Base-by-base conservation (phyloP, 92 coral and sea anemone species). In the Phymanthus crucifer region DNA sequence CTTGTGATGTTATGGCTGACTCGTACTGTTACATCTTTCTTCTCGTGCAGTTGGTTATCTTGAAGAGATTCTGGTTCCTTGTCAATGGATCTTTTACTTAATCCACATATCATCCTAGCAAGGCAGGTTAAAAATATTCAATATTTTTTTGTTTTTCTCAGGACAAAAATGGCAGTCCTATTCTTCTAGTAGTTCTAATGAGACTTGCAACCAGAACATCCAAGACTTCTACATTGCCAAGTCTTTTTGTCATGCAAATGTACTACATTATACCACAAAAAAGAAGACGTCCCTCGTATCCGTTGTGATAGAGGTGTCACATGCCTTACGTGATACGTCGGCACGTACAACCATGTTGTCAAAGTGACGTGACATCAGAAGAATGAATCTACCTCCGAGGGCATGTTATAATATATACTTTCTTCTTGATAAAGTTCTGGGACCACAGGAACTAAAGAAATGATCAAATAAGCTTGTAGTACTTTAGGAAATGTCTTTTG, bases 321-420 rank as follows among this genome's bases (percentile, higher is more conserved):
- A 54, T 54, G n/a, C 64, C 64, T 54, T 54, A 54, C 29, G 31
- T 54, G n/a, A 54, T 26, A 7, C 10, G n/a, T 24, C 3, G 64
- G 64, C 64, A 54, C 64, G 64, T 54, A 54, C 64, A 21, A 54
- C 64, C n/a, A 54, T 19, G 64, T 54, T 54, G 64, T 54, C 64
- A 54, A 21, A 2, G 64, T 54, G 64, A 54, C 64, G 64, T 21
- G 11, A 7, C 64, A 1, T 54, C n/a, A 1, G 14, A 54, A 24
- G n/a, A 54, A 54, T 54, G 27, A 54, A n/a, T 21, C 24, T 6
- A 21, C 64, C 27, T 54, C 24, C 7, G 14, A 54, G 64, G 27
- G 27, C 64, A 54, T 54, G 64, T 2, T 54, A 54, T 21, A 54
- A 12, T 54, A 29, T 54, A 26, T 10, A 11, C 5, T 10, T 54